Evolutionary conservation across 2,113 vertebrate species (phyloP), one percentile per base, ranked within the genome.

Genomic region (Cephalopholis sonnerati): DNA sequence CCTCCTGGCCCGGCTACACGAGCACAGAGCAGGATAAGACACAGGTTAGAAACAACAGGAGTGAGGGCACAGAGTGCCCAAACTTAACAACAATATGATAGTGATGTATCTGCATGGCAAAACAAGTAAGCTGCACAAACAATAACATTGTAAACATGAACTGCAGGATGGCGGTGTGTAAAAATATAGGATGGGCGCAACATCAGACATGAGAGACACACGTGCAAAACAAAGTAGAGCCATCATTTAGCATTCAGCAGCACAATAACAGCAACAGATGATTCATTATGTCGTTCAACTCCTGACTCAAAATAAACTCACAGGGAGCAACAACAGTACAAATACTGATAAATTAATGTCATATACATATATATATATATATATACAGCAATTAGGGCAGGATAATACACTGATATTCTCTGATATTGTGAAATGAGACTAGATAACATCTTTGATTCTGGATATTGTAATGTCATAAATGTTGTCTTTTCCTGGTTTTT

Each of bases 1-100:
- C 96, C 83, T 97, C 96, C 90, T 22, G 90, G 95, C 95, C 96
- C 91, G 89, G 97, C 97, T 98, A 92, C 96, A 94, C 92, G 96
- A 93, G 94, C 92, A 81, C 25, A 79, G 81, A 77, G 83, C 71
- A 93, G 81, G 80, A 90, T 64, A 91, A 87, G 77, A 94, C 57
- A 89, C 51, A 87, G 41, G 76, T 94, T 94, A 94, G 83, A 90
- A 79, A 89, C 57, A 87, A 78, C 53, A 89, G 58, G 50, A 79
- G 44, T 44, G 29, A 83, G 53, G 88, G 68, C 84, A 68, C 68
- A 75, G 36, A 44, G 85, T 46, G 70, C 81, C 64, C 81, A 66
- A 59, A 87, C n/a, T 10, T 53, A 17, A 72, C 58, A 86, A 84
- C 70, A 88, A 39, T n/a, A 46, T 74, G 73, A 86, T 53, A 41